phyloP scores from a whole-genome alignment of 2,888 invertebrate species.

The Habrosyne pyritoides region DNA sequence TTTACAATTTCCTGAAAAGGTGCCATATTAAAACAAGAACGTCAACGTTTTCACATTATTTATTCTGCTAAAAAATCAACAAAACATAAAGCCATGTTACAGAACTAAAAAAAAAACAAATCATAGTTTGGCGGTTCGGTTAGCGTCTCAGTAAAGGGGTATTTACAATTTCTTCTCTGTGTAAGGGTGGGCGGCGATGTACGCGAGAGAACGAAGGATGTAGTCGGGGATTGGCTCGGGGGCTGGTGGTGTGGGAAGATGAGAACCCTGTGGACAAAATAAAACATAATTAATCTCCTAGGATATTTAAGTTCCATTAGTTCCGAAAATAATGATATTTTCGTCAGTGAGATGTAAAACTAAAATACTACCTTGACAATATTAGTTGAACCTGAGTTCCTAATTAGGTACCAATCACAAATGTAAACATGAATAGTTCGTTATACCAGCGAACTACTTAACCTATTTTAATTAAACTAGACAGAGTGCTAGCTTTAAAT shows the following conservation, averaged over 20 bases:
- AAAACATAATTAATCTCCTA: too few species aligned
- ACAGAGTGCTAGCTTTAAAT: too few species aligned
- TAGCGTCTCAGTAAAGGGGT: constrained; percentile 9
- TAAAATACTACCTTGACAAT: too few species aligned
- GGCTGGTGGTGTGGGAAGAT: constrained; percentile 60
- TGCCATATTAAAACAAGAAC: constrained; percentile 15
- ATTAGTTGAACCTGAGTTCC: too few species aligned
- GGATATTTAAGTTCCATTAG: too few species aligned
- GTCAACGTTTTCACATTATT: constrained; percentile 37
- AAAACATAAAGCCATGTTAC: constrained; percentile 40
- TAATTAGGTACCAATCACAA: too few species aligned
- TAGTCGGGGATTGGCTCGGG: constrained; percentile 74
- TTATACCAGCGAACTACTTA: too few species aligned
- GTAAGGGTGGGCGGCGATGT: constrained; percentile 73
- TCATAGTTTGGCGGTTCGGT: constrained; percentile 23
- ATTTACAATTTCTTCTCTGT: constrained; percentile 33
- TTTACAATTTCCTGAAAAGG: too few species aligned
- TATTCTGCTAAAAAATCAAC: constrained; percentile 37
- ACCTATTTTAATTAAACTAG: too few species aligned
- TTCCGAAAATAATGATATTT: too few species aligned
- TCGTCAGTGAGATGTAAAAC: too few species aligned
- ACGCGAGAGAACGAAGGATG: constrained; percentile 69
- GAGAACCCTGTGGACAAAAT: constrained; percentile 42
- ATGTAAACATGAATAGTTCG: too few species aligned
- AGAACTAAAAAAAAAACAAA: constrained; percentile 15